A percentile compares a stretch with the other conserved stretches of the same genome.
These are phyloP conservation scores for Xestia rhomboidea DNA, from an alignment of 2,888 invertebrate genomes.

Conservation along the genomic window DNA sequence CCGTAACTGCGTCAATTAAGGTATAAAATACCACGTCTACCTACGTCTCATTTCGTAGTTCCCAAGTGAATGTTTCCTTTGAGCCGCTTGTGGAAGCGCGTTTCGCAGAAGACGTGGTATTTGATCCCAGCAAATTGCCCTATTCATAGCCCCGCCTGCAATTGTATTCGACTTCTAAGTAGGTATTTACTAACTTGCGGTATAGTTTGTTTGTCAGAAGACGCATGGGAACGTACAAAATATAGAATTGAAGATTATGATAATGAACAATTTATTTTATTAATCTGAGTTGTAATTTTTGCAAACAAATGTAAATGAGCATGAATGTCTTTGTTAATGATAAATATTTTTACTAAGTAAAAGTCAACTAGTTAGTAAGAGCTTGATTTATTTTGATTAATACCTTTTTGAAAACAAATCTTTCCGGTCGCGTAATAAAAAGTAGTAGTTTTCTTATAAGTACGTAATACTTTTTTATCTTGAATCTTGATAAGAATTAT, in stretches of 20 bases:
- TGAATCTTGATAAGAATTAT: slow-evolving; percentile 5
- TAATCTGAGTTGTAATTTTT: neutral
- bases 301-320: slow-evolving; percentile 5
- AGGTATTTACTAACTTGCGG: slow-evolving; percentile 27
- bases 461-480: neutral
- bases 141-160: slow-evolving; percentile 57
- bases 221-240: neutral
- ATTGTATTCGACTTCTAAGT: slow-evolving; percentile 33
- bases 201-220: slow-evolving; percentile 2
- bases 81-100: slow-evolving; percentile 16
- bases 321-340: slow-evolving; percentile 6
- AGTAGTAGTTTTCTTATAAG: neutral
- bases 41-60: slow-evolving; percentile 5
- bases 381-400: neutral
- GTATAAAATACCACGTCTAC: slow-evolving; percentile 5
- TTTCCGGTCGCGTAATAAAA: no score
- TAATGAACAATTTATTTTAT: neutral
- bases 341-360: neutral
- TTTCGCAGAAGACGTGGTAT: slow-evolving; percentile 53
- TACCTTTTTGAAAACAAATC: neutral
- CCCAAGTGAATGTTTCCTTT: slow-evolving; percentile 30
- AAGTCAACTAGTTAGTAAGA: neutral
- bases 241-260: neutral
- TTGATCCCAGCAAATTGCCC: slow-evolving; percentile 56
- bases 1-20: neutral